Base-by-base conservation (phyloP, 2,797 vertebrate species). In the Podarcis siculus region DNA sequence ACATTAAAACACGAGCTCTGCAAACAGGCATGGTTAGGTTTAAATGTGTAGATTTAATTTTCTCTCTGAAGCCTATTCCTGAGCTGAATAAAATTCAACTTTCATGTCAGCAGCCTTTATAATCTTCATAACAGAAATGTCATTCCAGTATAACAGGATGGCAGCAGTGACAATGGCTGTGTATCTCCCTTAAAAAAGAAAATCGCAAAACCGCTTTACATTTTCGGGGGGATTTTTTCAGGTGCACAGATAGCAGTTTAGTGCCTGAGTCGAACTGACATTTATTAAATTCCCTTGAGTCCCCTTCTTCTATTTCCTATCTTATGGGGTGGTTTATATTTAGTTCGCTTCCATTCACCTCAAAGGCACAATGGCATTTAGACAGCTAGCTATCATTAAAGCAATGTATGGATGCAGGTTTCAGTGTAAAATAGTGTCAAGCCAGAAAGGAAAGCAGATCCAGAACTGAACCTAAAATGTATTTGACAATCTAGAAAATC, bases 351-450 rank as follows among this genome's bases (percentile, higher is more conserved):
- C 69, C 69, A 73, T 86, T 86, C 61, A 87, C 27, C 27, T 81
- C 79, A 66, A 64, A 82, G 55, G 35, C 67, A 71, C 32, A 64
- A 66, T 82, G 71, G 58, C 69, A 76, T 82, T 82, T 87, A 87
- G 79, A 49, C 30, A 67, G 82, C 58, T 42, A 73, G 27, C 49
- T 87, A 42, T 87, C 58, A 35, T 75, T 87, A 45, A 75, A 72
- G 58, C 55, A 35, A 82, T 76, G 55, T 76, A 82, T 64, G 39
- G 75, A 76, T 55, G 79, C 79, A 90, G 32, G 1, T 75, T 87
- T 89, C 21, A 0, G 4, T 92, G 64, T 93, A 72, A 82, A 92
- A 66, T 19, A 83, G 17, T 32, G 4, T 86, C 82, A 93, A 82
- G 91, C 80, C 73, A 55, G 61, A 69, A 42, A 90, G 79, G 78